These are phyloP conservation scores for Archilochus colubris DNA, from an alignment of 2,113 vertebrate genomes.

Conservation along the genomic window DNA sequence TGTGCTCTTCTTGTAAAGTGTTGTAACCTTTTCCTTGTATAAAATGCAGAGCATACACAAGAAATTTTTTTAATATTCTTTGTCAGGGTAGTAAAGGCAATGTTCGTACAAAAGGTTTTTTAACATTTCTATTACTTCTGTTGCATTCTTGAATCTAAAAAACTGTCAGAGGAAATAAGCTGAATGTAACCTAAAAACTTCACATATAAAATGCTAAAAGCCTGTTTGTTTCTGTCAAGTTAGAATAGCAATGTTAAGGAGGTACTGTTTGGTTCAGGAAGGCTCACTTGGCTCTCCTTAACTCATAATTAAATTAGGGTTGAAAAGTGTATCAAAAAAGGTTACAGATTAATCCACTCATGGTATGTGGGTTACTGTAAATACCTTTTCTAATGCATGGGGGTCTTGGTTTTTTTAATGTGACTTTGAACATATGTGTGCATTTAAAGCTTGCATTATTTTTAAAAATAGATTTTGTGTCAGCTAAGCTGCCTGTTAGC, in stretches of 20 bases:
- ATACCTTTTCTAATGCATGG: neutral
- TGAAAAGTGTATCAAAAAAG: neutral
- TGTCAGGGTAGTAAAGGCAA: neutral
- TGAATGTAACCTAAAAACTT: neutral
- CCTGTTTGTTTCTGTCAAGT: neutral
- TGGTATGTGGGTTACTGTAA: neutral
- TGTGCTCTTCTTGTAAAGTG: neutral
- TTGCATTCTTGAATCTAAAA: neutral
- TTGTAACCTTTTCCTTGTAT: neutral
- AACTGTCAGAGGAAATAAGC: neutral
- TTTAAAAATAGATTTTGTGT: neutral
- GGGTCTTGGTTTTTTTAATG: neutral
- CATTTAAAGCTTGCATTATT: neutral
- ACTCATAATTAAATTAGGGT: neutral
- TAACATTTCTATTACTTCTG: neutral
- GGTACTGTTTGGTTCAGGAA: neutral
- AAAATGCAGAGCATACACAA: neutral
- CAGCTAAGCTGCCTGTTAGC: constrained; percentile 67
- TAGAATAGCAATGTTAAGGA: neutral
- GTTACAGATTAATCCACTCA: neutral
- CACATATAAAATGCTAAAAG: neutral
- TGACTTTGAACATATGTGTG: neutral
- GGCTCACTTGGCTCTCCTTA: neutral
- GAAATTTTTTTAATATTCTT: neutral
- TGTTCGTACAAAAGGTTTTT: neutral